These are phyloP conservation scores for Cenopis cana DNA, from an alignment of 2,888 invertebrate species.

Conservation along the genomic window DNA sequence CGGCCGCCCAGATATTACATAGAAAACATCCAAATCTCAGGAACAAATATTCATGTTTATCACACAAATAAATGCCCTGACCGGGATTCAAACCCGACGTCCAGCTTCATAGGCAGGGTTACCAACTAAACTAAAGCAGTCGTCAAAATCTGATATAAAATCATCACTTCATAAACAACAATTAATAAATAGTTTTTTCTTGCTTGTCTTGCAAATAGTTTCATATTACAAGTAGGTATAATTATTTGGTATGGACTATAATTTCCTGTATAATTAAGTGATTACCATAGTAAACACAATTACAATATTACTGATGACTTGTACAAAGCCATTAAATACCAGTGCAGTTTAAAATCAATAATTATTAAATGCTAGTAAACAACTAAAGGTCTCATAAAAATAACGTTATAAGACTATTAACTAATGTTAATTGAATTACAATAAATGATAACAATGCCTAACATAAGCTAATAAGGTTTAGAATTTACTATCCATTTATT, in stretches of 20 bases:
- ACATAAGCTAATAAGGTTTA: no score
- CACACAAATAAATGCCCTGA: no score
- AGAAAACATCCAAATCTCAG: no score
- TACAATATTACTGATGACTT: conserved; percentile 2
- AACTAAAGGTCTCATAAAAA: background rate
- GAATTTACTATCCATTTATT: no score
- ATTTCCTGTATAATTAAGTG: conserved; percentile 6
- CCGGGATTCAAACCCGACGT: no score
- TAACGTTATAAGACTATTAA: conserved; percentile 1
- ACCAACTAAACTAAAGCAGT: no score
- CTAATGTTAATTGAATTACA: background rate
- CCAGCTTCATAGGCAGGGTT: no score
- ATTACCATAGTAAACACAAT: conserved; percentile 19
- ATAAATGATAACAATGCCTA: no score
- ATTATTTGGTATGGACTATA: background rate
- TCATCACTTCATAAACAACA: background rate
- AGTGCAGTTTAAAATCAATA: background rate
- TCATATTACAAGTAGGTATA: background rate
- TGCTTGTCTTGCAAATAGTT: background rate
- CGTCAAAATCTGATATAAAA: no score
- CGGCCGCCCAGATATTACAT: no score
- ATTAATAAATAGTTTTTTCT: background rate
- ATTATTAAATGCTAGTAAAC: background rate
- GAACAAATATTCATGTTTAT: no score
- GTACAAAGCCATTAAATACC: background rate